Evolutionary conservation across 2,797 vertebrate species (phyloP), one percentile per base, ranked within the genome.

Genomic region (Aselliscus stoliczkanus): DNA sequence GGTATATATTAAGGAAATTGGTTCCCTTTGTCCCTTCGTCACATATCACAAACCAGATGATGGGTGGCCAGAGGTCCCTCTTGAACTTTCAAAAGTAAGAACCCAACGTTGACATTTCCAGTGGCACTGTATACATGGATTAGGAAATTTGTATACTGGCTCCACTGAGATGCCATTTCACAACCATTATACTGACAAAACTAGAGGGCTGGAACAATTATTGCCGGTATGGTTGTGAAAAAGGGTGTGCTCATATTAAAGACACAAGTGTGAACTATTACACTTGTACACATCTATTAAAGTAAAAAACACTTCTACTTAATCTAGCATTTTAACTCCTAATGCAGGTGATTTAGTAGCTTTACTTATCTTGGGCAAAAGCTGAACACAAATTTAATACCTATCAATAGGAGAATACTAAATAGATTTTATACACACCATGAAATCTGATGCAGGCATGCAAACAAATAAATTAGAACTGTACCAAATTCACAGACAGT

Each of bases 81-180:
- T 20, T 88, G 15, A 75, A 54, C n/a, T 82, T 94, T 93, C 39
- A 73, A 84, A 95, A 79, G 73, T 88, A 67, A 88, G 54, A 83
- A 1, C 54, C 7, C 6, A 37, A 7, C 10, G 25, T 31, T 31
- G 21, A 50, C 31, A 83, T 69, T 79, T 79, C 62, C 62, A 82
- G 37, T 50, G 76, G 17, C 17, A 47, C 6, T 52, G 50, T 7
- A 89, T 18, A 64, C 50, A 54, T 7, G 15, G 34, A 93, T 14
- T 50, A 80, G 47, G 9, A 94, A 76, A 60, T 64, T 72, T 37
- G 56, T 20, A 31, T 10, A 67, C 0, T n/a, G 52, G 8, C 17
- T 64, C 18, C 11, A 69, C 3, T 54, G 65, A 87, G 29, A 60
- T 42, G 4, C 23, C 15, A 54, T 23, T 90, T 88, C 31, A 93